Base-by-base conservation (phyloP, 2,113 vertebrate genomes). In the Camelus dromedarius region DNA sequence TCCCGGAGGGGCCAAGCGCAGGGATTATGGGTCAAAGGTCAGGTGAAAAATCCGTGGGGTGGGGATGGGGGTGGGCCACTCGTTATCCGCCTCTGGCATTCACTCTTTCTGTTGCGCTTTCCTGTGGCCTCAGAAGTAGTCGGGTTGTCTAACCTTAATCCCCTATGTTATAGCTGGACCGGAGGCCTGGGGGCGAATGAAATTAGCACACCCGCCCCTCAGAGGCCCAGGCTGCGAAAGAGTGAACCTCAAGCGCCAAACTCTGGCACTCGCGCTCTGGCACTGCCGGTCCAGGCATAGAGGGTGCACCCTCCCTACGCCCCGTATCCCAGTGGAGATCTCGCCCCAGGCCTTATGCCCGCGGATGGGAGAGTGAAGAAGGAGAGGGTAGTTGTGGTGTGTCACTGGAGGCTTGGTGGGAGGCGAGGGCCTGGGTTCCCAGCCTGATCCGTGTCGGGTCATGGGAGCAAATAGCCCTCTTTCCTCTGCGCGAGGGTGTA, bases 21-120 rank as follows among this genome's bases (percentile, higher is more conserved):
- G 80, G 69, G 86, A 96, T 93, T 96, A 56, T 54, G 89, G 97
- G 96, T 97, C 96, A 97, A 93, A 96, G 95, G 92, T 96, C 92
- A 83, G 67, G 60, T 58, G 96, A 93, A 97, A 94, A 96, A 92
- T 94, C 56, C 58, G 26, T 52, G 67, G 81, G 76, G 82, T 93
- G 93, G 92, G 62, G 92, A 72, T 66, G 69, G n/a, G 89, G 58
- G 81, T 79, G 69, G 91, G 72, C 50, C 67, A 60, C 87, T 73
- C 2, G 2, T 73, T 84, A 80, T 77, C 52, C 16, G 82, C 75
- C 80, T 91, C 72, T 67, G 84, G 66, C 88, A 22, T 73, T n/a
- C 85, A 50, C 73, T 30, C 64, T 75, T 75, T 73, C 96, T 18
- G 22, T 26, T n/a, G 82, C 38, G 32, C 64, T 79, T 67, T 92